Percentiles rank a stretch among this genome's conserved stretches.
phyloP scores from a whole-genome alignment of 2,888 invertebrate genomes.

The Imbricaverruca yamaguchii region DNA sequence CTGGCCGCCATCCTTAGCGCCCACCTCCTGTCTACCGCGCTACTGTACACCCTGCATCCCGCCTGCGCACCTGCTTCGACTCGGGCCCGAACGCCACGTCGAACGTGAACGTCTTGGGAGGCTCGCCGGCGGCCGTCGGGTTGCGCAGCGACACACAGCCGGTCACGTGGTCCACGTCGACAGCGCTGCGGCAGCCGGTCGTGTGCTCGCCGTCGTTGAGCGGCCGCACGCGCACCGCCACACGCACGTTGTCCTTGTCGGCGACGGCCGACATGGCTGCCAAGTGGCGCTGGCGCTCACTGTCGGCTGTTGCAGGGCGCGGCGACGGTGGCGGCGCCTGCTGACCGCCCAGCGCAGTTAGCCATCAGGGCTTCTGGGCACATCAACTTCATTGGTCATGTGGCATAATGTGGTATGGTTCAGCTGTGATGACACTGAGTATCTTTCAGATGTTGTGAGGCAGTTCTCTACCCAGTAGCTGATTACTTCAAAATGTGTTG shows the following conservation, averaged over 20 bases:
- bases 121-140: constrained; percentile 39
- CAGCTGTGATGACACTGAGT: no score
- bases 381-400: no score
- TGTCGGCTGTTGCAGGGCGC: no score
- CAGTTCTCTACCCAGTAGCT: no score
- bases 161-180: constrained; percentile 61
- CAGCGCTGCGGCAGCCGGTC: constrained; percentile 61
- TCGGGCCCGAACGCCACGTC: constrained; percentile 86
- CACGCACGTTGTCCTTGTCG: constrained; percentile 77
- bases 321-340: no score
- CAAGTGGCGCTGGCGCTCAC: no score
- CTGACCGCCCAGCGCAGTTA: no score
- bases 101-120: constrained; percentile 81
- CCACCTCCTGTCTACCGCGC: no score
- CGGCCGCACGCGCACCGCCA: constrained; percentile 90
- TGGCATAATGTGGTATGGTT: no score
- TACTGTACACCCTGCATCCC: constrained; percentile 3
- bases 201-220: constrained; percentile 75
- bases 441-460: no score
- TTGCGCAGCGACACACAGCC: constrained; percentile 29
- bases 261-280: background rate
- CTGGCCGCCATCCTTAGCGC: background rate
- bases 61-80: constrained; percentile 62
- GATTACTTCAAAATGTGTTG: no score
- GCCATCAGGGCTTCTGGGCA: no score